These are phyloP conservation scores for Ypsolopha sequella DNA, from an alignment of 2,888 invertebrate species.

Conservation along the genomic window DNA sequence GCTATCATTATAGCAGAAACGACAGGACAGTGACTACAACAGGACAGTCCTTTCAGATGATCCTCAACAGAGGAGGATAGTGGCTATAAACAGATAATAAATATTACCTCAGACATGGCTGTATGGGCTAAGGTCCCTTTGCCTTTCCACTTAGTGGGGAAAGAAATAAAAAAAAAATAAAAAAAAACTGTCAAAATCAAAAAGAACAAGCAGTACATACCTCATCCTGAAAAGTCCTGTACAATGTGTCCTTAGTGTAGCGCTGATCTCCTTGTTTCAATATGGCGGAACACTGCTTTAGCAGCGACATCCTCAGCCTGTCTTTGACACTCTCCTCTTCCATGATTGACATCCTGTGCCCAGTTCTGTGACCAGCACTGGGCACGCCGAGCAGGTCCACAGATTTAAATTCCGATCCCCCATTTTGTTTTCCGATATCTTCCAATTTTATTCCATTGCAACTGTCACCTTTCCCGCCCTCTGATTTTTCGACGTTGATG, in stretches of 20 bases:
- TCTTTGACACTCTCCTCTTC: conserved; percentile 78
- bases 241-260: conserved; percentile 74
- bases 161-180: background rate
- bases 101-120: background rate
- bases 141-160: too few relatives aligned
- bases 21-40: too few relatives aligned
- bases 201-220: conserved; percentile 45
- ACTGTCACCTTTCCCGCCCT: conserved; percentile 8
- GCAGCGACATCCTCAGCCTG: conserved; percentile 67
- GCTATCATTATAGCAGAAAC: too few relatives aligned
- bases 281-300: conserved; percentile 76
- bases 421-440: background rate
- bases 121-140: too few relatives aligned
- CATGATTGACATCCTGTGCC: conserved; percentile 73
- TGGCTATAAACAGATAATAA: too few relatives aligned
- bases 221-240: conserved; percentile 77
- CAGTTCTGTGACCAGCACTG: conserved; percentile 45
- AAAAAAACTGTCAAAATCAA: background rate
- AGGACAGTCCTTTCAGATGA: too few relatives aligned
- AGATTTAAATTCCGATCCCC: conserved; percentile 6
- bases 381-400: conserved; percentile 29
- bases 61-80: too few relatives aligned
- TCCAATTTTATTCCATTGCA: conserved; percentile 4
- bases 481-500: conserved; percentile 9
- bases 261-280: conserved; percentile 72